A percentile compares a stretch with the other conserved stretches of the same genome.
Evolutionary conservation across 2,113 vertebrate genomes (phyloP).

Genomic region (Pseudorectes ferrugineus): DNA sequence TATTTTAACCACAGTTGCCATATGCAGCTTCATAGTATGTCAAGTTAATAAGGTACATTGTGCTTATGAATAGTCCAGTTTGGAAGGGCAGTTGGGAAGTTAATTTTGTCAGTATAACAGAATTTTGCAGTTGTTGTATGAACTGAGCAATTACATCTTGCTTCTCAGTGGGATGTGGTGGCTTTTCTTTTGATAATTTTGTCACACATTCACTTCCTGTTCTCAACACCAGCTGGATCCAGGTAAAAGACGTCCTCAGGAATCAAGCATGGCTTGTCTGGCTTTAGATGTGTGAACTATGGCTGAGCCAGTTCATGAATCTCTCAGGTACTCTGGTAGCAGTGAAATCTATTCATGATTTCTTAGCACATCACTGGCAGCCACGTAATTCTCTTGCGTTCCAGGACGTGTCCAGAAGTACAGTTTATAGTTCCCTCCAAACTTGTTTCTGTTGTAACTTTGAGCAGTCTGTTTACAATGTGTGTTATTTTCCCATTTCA

Average conservation of each 20-base stretch:
- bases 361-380: not conserved
- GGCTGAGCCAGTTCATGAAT: not conserved
- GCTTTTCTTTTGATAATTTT: not conserved
- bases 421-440: not conserved
- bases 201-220: not conserved
- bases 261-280: not conserved
- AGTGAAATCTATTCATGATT: rapidly evolving
- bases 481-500: not conserved
- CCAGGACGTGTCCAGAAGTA: not conserved
- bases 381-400: not conserved
- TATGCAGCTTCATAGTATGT: not conserved
- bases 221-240: not conserved
- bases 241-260: not conserved
- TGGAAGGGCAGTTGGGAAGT: not conserved
- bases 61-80: not conserved
- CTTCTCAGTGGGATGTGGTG: not conserved
- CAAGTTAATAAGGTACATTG: not conserved
- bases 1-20: not conserved
- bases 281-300: not conserved
- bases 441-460: not conserved
- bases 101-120: not conserved
- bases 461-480: not conserved
- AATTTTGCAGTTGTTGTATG: not conserved
- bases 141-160: not conserved
- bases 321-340: too few species aligned